Base-by-base conservation (phyloP, 1,140 invertebrate species). In the Euura lappo region DNA sequence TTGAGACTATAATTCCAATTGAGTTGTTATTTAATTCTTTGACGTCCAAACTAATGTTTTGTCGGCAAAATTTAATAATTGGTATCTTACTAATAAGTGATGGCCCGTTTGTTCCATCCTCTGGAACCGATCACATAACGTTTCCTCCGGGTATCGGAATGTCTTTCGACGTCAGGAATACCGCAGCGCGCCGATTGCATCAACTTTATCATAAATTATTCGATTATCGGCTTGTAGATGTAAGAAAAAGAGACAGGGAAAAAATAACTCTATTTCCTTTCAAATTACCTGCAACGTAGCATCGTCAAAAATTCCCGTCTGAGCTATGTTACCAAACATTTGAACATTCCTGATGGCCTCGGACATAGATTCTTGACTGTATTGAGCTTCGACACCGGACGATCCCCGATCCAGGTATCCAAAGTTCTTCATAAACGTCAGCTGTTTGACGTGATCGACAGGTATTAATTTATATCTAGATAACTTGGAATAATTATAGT, bases 151-250 rank as follows among this genome's bases (percentile, higher is more conserved):
- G 76, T 65, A 72, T 79, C 51, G 51, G 79, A 79, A 45, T 81
- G 74, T 69, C 81, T 77, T 0, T 82, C 47, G 13, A 93, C 88
- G 77, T 93, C 92, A 68, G 90, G 89, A 6, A 92, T 89, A 43
- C 93, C 93, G 82, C 93, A 94, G 64, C 93, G 84, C 46, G 88
- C 90, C 71, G 86, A 89, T 65, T 85, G 88, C 83, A 94, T 89
- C 6, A 93, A 81, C 91, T 93, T 76, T 5, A 81, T 70, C 13
- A 42, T 47, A 6, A 68, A 72, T 72, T 28, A 28, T 28, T 28
- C 28, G 28, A 28, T 28, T 28, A 28, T 28, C 1, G 28, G 28
- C 28, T 28, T 28, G 28, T 28, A 28, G 28, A 28, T 28, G 28
- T 28, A 28, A 28, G 28, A 28, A 28, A 28, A 74, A n/a, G 46